Base-by-base conservation (phyloP, 2,888 invertebrate genomes). In the Seira sanloemensis region DNA sequence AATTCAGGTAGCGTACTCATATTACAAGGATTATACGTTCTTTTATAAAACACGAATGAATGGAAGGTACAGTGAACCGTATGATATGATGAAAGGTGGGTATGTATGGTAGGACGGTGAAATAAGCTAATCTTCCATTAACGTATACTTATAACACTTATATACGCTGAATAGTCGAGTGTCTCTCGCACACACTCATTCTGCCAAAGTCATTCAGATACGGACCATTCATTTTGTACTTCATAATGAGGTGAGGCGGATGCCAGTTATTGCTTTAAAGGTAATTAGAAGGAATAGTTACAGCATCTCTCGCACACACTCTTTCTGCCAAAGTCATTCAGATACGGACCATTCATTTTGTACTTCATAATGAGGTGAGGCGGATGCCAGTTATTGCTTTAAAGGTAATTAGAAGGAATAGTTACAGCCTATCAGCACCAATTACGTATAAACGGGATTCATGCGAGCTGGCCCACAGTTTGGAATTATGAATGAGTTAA, bases 1-100 rank as follows among this genome's bases (percentile, higher is more conserved):
- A 25, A 79, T 79, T 79, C 79, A 73, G 79, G 62, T 24, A 27
- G 54, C 79, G 79, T 79, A 7, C 37, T 37, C 12, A 12, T 37
- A 12, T 37, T 37, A 37, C 37, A 37, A 7, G 37, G 12, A 37
- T n/a, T n/a, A n/a, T 37, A 37, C 37, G 5, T 37, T 37, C 37
- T 37, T 37, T 12, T 37, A 7, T 12, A 7, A 37, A 4, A 7
- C 12, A 37, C 12, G 12, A 37, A 37, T 12, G 4, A 37, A 4
- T 7, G 4, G 37, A 37, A 7, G 37, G 37, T 37, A 37, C 12
- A 37, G 37, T 37, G 37, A 37, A 37, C 5, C 37, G 4, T 12
- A 37, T 37, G 37, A 12, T 37, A 12, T 37, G 37, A 12, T 37
- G 37, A 37, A 37, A 37, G 37, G 37, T 37, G 12, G 12, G 37